phyloP scores from a whole-genome alignment of 2,797 vertebrate species.

The Myoxocephalus aenaeus region DNA sequence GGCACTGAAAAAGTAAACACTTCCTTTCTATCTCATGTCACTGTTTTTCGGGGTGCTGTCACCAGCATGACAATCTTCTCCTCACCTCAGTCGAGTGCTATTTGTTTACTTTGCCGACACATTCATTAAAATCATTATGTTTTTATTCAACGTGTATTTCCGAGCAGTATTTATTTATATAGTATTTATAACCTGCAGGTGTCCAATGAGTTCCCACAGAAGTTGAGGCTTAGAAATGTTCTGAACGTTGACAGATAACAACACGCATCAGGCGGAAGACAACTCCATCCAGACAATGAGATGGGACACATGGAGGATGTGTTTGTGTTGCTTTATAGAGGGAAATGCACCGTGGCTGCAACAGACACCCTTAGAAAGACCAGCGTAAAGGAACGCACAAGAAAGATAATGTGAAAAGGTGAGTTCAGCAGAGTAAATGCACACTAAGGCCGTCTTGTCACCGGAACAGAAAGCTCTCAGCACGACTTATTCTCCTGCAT shows the following conservation, averaged over 20 bases:
- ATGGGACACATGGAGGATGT: not conserved
- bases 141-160: not conserved
- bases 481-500: conserved; percentile 7
- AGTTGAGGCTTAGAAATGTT: not conserved
- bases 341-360: not conserved
- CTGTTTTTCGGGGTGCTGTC: not conserved
- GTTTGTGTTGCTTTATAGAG: not conserved
- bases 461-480: conserved; percentile 12
- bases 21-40: not conserved
- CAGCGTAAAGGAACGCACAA: conserved; percentile 4
- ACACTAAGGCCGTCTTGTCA: conserved; percentile 33
- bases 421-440: conserved; percentile 39
- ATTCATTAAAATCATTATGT: not conserved
- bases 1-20: not conserved
- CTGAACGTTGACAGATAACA: not conserved
- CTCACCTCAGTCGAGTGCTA: not conserved
- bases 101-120: not conserved
- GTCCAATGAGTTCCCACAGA: not conserved
- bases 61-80: not conserved
- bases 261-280: not conserved
- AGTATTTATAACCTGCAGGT: conserved; percentile 1
- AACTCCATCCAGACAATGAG: not conserved
- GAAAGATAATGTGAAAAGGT: conserved; percentile 19
- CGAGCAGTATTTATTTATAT: too few species aligned
- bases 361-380: conserved; percentile 5